These are phyloP conservation scores for Leptocoma aspasia DNA, from an alignment of 2,113 vertebrate genomes.

Conservation along the genomic window DNA sequence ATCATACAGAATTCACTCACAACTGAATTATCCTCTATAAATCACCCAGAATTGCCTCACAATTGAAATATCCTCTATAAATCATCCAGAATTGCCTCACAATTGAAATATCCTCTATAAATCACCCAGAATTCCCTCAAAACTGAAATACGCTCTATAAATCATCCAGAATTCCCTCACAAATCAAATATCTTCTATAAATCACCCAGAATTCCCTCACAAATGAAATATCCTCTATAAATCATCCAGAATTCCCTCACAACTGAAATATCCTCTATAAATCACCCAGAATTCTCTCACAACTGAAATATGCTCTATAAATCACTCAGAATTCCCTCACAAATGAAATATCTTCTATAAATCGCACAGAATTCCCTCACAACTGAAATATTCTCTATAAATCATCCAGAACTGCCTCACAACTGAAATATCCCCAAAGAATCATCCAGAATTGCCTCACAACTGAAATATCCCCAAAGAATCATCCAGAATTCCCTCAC, in stretches of 20 bases:
- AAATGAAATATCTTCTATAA: rapidly evolving
- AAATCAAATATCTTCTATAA: rapidly evolving
- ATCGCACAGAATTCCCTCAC: not conserved
- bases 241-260: too few relatives aligned
- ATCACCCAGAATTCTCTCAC: rapidly evolving
- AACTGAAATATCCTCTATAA: rapidly evolving
- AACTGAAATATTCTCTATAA: rapidly evolving
- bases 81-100: rapidly evolving
- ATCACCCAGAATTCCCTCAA: rapidly evolving
- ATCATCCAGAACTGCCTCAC: not conserved
- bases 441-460: too few relatives aligned
- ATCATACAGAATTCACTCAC: not conserved
- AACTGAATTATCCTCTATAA: rapidly evolving
- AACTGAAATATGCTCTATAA: rapidly evolving
- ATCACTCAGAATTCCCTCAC: not conserved
- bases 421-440: rapidly evolving
- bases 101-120: rapidly evolving
- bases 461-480: rapidly evolving
- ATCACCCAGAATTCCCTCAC: rapidly evolving
- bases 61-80: rapidly evolving
- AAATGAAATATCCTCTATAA: rapidly evolving
- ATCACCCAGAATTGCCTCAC: rapidly evolving
- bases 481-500: not conserved
- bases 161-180: rapidly evolving
- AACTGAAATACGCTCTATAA: rapidly evolving